phyloP scores from a whole-genome alignment of 2,113 vertebrate genomes.

The Pipra filicauda region DNA sequence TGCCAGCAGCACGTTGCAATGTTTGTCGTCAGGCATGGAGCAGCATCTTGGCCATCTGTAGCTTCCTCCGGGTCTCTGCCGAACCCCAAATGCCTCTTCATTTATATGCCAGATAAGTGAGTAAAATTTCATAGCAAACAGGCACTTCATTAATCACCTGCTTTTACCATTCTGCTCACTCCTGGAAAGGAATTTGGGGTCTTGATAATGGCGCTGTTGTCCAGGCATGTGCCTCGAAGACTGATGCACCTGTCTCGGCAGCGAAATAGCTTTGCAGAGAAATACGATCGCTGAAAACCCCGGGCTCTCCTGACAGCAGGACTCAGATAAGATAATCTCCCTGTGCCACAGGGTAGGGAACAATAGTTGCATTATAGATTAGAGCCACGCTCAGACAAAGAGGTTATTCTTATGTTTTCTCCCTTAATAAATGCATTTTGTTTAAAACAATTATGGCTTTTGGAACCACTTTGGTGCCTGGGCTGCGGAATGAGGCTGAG shows the following conservation, averaged over 20 bases:
- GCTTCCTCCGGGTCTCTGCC: neutral
- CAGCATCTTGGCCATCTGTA: neutral
- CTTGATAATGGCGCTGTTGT: conserved; percentile 73
- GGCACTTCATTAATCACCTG: conserved; percentile 75
- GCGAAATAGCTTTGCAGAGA: conserved; percentile 78
- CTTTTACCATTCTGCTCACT: conserved; percentile 58
- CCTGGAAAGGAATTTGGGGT: conserved; percentile 57
- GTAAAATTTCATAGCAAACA: conserved; percentile 39
- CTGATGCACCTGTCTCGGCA: conserved; percentile 82
- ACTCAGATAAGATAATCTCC: conserved; percentile 71
- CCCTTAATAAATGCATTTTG: conserved; percentile 70
- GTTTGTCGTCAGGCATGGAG: neutral
- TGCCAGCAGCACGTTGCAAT: neutral
- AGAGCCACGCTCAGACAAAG: conserved; percentile 77
- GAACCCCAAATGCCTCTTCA: neutral
- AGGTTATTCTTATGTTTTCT: conserved; percentile 73
- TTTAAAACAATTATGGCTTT: conserved; percentile 53
- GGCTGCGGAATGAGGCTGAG: conserved; percentile 2
- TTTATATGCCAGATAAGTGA: conserved; percentile 54
- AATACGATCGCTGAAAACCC: conserved; percentile 69
- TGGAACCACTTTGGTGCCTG: conserved; percentile 14
- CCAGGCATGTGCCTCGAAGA: conserved; percentile 72
- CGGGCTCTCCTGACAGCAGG: conserved; percentile 53
- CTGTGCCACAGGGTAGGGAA: conserved; percentile 67
- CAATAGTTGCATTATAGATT: conserved; percentile 79